Percentiles rank a stretch among this genome's conserved stretches.
phyloP scores from a whole-genome alignment of 2,797 vertebrate genomes.

The Halcyon chelicuti region DNA sequence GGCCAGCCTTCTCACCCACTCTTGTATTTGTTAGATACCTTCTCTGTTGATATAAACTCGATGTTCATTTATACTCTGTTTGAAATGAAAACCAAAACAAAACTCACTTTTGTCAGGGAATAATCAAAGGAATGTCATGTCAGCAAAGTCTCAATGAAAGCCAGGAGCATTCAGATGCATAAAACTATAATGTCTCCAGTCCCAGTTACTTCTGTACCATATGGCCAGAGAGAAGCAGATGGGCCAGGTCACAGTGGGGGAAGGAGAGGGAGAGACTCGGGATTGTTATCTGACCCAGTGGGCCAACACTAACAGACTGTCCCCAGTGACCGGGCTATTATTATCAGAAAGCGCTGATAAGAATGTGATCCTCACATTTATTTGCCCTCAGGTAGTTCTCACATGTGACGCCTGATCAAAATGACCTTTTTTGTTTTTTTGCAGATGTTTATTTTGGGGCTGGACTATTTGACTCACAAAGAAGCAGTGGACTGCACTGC shows the following conservation, averaged over 20 bases:
- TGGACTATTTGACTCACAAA: slow-evolving; percentile 6
- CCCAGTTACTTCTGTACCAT: slow-evolving; percentile 59
- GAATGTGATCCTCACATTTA: slow-evolving; percentile 43
- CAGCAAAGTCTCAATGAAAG: slow-evolving; percentile 43
- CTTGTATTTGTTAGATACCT: neutral
- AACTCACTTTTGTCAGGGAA: neutral
- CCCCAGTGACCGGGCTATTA: slow-evolving; percentile 46
- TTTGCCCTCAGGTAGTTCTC: slow-evolving; percentile 60
- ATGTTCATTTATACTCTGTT: neutral
- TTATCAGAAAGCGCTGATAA: slow-evolving; percentile 34
- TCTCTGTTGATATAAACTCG: neutral
- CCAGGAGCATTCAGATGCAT: slow-evolving; percentile 60
- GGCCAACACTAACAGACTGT: slow-evolving; percentile 55
- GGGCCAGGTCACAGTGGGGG: slow-evolving; percentile 74
- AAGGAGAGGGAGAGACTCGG: slow-evolving; percentile 33
- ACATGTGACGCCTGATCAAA: neutral
- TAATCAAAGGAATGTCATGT: slow-evolving; percentile 55
- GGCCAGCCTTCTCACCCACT: neutral
- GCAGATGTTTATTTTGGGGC: slow-evolving; percentile 1
- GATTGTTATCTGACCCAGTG: slow-evolving; percentile 66
- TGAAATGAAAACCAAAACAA: slow-evolving; percentile 18
- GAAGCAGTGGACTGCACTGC: neutral
- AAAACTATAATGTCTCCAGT: slow-evolving; percentile 57
- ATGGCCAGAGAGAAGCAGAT: slow-evolving; percentile 80
- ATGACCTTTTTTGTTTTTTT: neutral